phyloP scores from a whole-genome alignment of 2,888 invertebrate species.

The Ramazzottius varieornatus region DNA sequence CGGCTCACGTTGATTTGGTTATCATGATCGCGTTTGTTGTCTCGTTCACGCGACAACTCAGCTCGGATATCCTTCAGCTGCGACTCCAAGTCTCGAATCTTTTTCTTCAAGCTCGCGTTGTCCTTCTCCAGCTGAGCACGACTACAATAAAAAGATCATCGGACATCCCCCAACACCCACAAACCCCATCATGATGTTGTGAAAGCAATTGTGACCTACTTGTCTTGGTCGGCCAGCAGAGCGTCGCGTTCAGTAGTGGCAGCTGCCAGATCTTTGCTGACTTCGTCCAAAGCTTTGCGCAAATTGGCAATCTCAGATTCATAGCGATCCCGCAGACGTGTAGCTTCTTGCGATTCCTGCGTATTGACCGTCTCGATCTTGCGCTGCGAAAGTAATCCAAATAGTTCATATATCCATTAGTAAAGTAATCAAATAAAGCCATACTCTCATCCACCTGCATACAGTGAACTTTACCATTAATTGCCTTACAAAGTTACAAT shows the following conservation, averaged over 20 bases:
- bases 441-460: too few species aligned
- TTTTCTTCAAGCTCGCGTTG: background rate
- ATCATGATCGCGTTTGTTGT: background rate
- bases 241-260: background rate
- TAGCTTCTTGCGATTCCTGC: background rate
- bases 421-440: background rate
- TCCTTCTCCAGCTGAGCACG: background rate
- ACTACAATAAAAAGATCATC: background rate
- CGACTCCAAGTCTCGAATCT: background rate
- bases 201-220: background rate
- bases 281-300: background rate
- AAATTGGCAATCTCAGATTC: background rate
- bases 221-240: background rate
- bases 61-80: background rate
- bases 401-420: background rate
- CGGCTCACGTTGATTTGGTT: background rate
- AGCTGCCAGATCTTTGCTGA: background rate
- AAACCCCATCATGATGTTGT: background rate
- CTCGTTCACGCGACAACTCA: background rate
- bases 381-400: background rate
- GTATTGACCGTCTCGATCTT: background rate
- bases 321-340: background rate
- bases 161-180: background rate
- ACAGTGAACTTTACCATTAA: too few species aligned
- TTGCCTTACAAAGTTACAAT: too few species aligned